Percentiles rank a stretch among this genome's conserved stretches.
These are phyloP conservation scores for Dynastes grantii DNA, from an alignment of 2,888 invertebrate genomes.

Conservation along the genomic window DNA sequence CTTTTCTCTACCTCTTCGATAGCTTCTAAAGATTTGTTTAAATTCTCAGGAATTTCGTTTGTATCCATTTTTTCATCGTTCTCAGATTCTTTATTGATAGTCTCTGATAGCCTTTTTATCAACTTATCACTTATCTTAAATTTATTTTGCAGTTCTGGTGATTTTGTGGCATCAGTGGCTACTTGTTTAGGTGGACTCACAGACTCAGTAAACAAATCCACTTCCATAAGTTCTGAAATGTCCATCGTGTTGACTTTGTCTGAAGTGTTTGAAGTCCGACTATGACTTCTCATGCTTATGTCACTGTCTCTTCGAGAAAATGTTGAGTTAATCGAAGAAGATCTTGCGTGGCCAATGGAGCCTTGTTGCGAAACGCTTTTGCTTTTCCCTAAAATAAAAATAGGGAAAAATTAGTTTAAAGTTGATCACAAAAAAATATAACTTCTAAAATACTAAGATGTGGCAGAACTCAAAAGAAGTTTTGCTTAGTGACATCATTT, in stretches of 20 bases:
- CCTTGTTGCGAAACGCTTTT: constrained; percentile 54
- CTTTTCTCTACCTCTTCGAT: constrained; percentile 44
- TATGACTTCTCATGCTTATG: constrained; percentile 61
- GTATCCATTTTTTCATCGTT: neutral
- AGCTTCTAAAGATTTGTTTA: constrained; percentile 25
- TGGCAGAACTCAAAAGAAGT: no score
- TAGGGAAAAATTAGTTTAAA: neutral
- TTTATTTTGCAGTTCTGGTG: constrained; percentile 61
- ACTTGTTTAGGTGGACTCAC: neutral
- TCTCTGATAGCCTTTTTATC: constrained; percentile 64
- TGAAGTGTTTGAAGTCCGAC: constrained; percentile 60
- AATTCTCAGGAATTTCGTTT: constrained; percentile 30
- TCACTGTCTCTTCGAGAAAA: constrained; percentile 62
- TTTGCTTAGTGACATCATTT: no score
- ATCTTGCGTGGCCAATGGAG: constrained; percentile 49
- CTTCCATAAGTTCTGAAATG: constrained; percentile 64
- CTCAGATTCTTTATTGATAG: constrained; percentile 17
- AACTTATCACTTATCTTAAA: constrained; percentile 65
- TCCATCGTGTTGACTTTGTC: constrained; percentile 64
- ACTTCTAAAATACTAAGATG: no score
- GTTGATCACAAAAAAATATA: neutral
- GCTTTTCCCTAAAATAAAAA: constrained; percentile 56
- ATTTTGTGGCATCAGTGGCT: constrained; percentile 29
- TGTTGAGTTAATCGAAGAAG: constrained; percentile 41
- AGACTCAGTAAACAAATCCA: constrained; percentile 60